Evolutionary conservation across 2,113 vertebrate genomes (phyloP).

Genomic region (Cyprinodon tularosa): DNA sequence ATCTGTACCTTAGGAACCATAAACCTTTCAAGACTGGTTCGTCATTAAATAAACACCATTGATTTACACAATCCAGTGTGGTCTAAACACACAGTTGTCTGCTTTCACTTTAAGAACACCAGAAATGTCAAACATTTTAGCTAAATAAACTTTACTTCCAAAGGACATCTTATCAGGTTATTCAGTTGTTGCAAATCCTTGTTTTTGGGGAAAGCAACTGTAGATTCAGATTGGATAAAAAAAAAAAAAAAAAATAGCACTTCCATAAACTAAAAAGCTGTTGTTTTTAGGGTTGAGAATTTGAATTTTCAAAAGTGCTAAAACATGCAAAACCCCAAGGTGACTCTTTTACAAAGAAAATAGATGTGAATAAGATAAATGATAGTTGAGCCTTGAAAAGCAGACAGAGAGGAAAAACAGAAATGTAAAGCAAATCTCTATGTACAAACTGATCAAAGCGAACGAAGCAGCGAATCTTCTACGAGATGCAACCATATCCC

Average conservation of each 20-base stretch:
- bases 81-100: slow-evolving; percentile 10
- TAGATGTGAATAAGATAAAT: no score
- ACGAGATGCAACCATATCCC: slow-evolving; percentile 64
- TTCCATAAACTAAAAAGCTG: background rate
- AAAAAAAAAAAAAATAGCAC: background rate
- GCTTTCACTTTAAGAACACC: slow-evolving; percentile 28
- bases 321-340: slow-evolving; percentile 24
- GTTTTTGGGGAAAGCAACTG: background rate
- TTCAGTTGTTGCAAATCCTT: background rate
- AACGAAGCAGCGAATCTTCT: slow-evolving; percentile 35
- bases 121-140: slow-evolving; percentile 23
- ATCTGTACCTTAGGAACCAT: slow-evolving; percentile 52
- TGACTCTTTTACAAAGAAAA: background rate
- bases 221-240: background rate
- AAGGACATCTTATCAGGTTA: background rate
- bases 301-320: background rate
- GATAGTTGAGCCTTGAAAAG: no score
- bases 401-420: no score
- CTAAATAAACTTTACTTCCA: slow-evolving; percentile 21
- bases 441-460: slow-evolving; percentile 58
- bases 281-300: background rate
- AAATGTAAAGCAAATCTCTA: slow-evolving; percentile 43
- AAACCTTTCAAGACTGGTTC: slow-evolving; percentile 46
- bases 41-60: slow-evolving; percentile 42
- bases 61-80: slow-evolving; percentile 61